Evolutionary conservation across 2,888 invertebrate genomes (phyloP), one percentile per base, ranked within the genome.

Genomic region (Drosophila antonietae): DNA sequence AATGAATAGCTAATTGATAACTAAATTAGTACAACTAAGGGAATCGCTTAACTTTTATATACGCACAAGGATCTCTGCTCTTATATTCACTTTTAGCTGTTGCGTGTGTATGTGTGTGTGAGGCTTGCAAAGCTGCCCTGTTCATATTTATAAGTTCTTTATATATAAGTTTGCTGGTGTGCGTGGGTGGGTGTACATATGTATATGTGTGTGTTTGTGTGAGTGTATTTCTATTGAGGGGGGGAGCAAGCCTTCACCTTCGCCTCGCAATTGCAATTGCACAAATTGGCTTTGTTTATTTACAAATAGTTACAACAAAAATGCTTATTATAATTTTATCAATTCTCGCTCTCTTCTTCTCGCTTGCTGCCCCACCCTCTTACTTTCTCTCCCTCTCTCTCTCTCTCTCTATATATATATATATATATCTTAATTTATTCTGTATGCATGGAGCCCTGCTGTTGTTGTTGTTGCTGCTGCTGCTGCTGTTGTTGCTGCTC

Each of bases 381-480:
- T 28, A 28, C 9, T 39, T 23, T 53, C 37, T 18, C 35, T 8
- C n/a, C 39, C 28, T 23, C 28, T 15, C 14, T 28, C 39, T 18
- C 10, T 43, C 52, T 18, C n/a, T n/a, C n/a, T n/a, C n/a, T n/a
- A n/a, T n/a, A n/a, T n/a, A n/a, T n/a, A n/a, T n/a, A 5, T 37
- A 28, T 28, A 28, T 28, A 28, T 28, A 0, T 23, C 12, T 35
- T 28, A 41, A 33, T 28, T 28, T 89, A 89, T 31, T 85, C 84
- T n/a, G 69, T 51, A 58, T 79, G 84, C 76, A 89, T 68, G 23
- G 71, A 73, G 43, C 60, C 41, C 62, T 89, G 87, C 47, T 84
- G 91, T 20, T 84, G 91, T 20, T 79, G 91, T 9, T 84, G 85
- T 41, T 89, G 89, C 37, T 37, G 91, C 10, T 84, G 85, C 43